These are phyloP conservation scores for Scaptomyza tumidula DNA, from an alignment of 2,888 invertebrate species.

Conservation along the genomic window DNA sequence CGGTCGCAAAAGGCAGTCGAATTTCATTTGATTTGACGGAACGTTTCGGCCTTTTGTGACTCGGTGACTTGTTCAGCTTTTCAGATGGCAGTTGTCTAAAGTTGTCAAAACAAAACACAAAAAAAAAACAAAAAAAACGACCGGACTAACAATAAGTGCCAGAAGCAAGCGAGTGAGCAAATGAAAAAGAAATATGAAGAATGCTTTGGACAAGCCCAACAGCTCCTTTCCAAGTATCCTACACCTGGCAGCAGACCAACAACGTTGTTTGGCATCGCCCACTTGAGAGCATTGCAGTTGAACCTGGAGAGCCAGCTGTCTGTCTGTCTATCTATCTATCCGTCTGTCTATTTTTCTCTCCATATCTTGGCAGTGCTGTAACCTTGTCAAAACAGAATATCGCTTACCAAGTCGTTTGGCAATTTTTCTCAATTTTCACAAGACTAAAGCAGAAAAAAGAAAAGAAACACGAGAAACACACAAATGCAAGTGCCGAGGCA, in stretches of 20 bases:
- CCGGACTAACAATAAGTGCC: slow-evolving; percentile 66
- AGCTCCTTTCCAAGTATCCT: slow-evolving; percentile 17
- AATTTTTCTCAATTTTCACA: slow-evolving; percentile 82
- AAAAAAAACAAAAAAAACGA: slow-evolving; percentile 8
- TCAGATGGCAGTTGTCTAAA: slow-evolving; percentile 51
- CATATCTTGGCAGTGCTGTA: slow-evolving; percentile 16
- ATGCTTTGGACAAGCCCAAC: slow-evolving; percentile 27
- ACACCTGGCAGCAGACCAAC: slow-evolving; percentile 75
- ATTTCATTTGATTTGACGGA: slow-evolving; percentile 72
- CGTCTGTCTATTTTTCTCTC: not conserved
- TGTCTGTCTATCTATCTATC: slow-evolving; percentile 3
- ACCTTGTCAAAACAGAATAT: slow-evolving; percentile 72
- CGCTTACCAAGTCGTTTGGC: slow-evolving; percentile 81
- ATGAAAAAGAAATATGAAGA: slow-evolving; percentile 17
- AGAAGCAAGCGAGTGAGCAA: slow-evolving; percentile 8
- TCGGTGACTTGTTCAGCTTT: slow-evolving; percentile 20
- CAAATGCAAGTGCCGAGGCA: slow-evolving; percentile 32
- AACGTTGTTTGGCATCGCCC: slow-evolving; percentile 50
- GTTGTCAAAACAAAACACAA: slow-evolving; percentile 62
- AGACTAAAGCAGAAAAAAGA: slow-evolving; percentile 5
- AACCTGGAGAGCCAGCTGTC: slow-evolving; percentile 6
- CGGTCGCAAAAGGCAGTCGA: slow-evolving; percentile 51
- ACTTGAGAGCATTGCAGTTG: slow-evolving; percentile 39
- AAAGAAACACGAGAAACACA: slow-evolving; percentile 22
- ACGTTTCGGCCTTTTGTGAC: slow-evolving; percentile 45